Evolutionary conservation across 2,113 vertebrate genomes (phyloP).

Genomic region (Oophaga pumilio): DNA sequence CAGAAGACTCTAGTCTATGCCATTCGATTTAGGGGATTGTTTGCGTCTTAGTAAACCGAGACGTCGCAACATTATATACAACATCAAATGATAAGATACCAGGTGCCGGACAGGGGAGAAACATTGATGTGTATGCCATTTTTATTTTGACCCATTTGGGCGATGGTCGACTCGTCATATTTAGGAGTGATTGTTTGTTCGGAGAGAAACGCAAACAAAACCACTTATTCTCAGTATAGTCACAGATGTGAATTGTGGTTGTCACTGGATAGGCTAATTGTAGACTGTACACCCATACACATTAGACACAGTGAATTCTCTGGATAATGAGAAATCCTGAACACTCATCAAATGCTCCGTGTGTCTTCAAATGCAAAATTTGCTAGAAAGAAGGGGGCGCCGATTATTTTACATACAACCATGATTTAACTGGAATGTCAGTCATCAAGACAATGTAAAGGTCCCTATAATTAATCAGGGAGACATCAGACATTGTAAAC

Average conservation of each 20-base stretch:
- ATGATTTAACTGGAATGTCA: neutral
- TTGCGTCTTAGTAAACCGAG: too few species aligned
- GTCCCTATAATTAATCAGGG: neutral
- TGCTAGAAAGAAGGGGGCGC: neutral
- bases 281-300: constrained; percentile 23
- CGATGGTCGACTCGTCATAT: neutral
- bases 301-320: constrained; percentile 24
- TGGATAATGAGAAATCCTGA: neutral
- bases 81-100: neutral
- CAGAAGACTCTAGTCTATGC: neutral
- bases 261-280: constrained; percentile 28
- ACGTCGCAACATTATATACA: neutral
- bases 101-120: neutral
- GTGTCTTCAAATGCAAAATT: neutral
- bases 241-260: neutral
- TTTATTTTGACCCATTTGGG: too few species aligned
- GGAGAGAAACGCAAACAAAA: neutral
- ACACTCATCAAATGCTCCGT: neutral
- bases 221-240: neutral
- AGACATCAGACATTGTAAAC: neutral
- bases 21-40: neutral
- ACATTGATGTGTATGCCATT: neutral
- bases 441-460: neutral
- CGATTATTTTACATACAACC: neutral
- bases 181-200: neutral